Percentiles rank a stretch among this genome's conserved stretches.
These are phyloP conservation scores for Podarcis muralis DNA, from an alignment of 2,113 vertebrate species.

Conservation along the genomic window DNA sequence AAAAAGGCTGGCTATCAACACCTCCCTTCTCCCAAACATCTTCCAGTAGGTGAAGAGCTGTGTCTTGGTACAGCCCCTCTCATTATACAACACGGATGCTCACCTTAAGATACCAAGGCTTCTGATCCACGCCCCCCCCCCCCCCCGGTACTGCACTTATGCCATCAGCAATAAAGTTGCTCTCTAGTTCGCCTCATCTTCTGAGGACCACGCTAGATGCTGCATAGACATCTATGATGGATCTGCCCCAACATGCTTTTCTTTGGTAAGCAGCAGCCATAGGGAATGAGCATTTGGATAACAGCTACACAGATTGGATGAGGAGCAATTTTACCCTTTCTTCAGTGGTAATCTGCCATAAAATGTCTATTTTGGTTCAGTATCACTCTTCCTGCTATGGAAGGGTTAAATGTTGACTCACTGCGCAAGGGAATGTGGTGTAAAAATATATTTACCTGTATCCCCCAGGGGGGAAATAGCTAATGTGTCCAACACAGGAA, in stretches of 20 bases:
- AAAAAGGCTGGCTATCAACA: not conserved
- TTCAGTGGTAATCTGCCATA: not conserved
- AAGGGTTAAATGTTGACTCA: too few species aligned
- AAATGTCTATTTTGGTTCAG: not conserved
- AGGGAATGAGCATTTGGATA: not conserved
- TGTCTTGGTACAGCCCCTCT: not conserved
- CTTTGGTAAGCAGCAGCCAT: not conserved
- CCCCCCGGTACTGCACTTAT: not conserved
- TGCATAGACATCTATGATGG: not conserved
- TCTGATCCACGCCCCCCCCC: not conserved
- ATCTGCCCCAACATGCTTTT: not conserved
- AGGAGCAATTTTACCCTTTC: not conserved
- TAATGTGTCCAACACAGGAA: not conserved
- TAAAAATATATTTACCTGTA: not conserved
- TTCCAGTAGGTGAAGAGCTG: not conserved
- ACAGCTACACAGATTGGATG: not conserved
- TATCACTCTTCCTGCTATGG: too few species aligned
- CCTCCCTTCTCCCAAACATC: too few species aligned
- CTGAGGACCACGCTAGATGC: not conserved
- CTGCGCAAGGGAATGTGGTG: not conserved
- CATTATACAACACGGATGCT: too few species aligned
- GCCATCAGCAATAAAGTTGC: not conserved
- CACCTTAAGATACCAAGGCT: not conserved
- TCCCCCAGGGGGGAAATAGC: too few species aligned
- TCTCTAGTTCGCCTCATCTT: not conserved